Evolutionary conservation across 2,888 invertebrate species (phyloP).

Genomic region (Rotaria macrura): DNA sequence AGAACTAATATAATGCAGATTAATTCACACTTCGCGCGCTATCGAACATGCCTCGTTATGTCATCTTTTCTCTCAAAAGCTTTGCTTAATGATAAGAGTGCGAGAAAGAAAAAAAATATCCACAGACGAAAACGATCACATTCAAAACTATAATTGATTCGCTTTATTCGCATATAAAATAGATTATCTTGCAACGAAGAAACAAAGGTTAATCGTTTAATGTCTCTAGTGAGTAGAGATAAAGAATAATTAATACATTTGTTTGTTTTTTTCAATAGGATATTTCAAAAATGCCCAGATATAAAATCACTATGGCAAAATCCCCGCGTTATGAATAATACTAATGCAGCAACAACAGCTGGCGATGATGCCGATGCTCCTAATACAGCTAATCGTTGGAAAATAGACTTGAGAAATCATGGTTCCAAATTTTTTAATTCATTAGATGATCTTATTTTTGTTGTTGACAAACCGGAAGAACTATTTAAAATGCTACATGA

Average conservation of each 20-base stretch:
- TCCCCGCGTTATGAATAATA: neutral
- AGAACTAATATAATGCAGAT: neutral
- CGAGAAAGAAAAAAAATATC: neutral
- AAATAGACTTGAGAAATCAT: constrained; percentile 19
- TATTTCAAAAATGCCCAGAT: constrained; percentile 16
- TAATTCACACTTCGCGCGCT: neutral
- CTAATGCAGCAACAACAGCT: neutral
- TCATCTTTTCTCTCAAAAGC: neutral
- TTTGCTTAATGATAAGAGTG: neutral
- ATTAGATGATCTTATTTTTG: neutral
- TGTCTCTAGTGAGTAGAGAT: neutral
- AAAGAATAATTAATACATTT: neutral
- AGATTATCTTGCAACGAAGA: neutral
- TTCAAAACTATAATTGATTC: neutral
- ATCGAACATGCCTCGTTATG: neutral
- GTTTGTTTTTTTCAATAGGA: neutral
- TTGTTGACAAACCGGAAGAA: constrained; percentile 7
- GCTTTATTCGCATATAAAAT: neutral
- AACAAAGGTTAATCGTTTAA: neutral
- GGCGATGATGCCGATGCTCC: neutral
- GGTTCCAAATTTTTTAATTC: constrained; percentile 7
- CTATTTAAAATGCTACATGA: neutral
- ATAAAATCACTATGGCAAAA: constrained; percentile 16
- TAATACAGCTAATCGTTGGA: constrained; percentile 10
- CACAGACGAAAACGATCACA: neutral